Evolutionary conservation across 2,113 vertebrate genomes (phyloP), one percentile per base, ranked within the genome.

Genomic region (Bufo bufo): DNA sequence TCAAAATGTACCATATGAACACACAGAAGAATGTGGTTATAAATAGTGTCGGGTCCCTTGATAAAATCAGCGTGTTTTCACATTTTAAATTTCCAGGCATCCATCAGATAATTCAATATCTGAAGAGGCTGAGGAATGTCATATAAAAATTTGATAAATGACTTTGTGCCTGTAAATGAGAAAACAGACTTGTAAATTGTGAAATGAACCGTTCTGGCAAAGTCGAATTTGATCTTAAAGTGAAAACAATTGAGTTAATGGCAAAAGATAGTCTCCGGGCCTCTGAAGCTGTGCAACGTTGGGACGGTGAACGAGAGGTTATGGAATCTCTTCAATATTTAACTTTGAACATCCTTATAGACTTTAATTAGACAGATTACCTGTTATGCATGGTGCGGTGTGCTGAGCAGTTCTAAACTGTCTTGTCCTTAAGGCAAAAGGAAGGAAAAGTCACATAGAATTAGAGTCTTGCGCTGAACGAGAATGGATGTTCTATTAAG

Each of bases 281-380:
- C 95, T 96, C 93, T 92, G 94, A 95, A 93, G 94, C 93, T 92
- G 92, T n/a, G 95, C 92, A 94, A 95, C 96, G 92, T 90, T 92
- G 96, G 93, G 92, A 96, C 96, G 96, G 95, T 98, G 98, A 99
- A 97, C 95, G 93, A 91, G 95, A 97, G 98, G 97, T 98, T 97
- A 97, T 92, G 89, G 95, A 94, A 93, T 92, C 96, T 96, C 94
- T 96, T 97, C 92, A 97, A 96, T 97, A 95, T 97, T 97, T 97
- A 96, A 97, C 94, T 95, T 92, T 94, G 95, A 95, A 96, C 96
- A 95, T 96, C 94, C 94, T 96, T 96, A 94, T 92, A 94, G 94
- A 92, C 95, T 94, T 94, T 97, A 98, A 99, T 99, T 99, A 98
- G 97, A 96, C 96, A 97, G 95, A 98, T 99, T 98, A 98, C 97